Evolutionary conservation across 2,113 vertebrate species (phyloP).

Genomic region (Piliocolobus tephrosceles): DNA sequence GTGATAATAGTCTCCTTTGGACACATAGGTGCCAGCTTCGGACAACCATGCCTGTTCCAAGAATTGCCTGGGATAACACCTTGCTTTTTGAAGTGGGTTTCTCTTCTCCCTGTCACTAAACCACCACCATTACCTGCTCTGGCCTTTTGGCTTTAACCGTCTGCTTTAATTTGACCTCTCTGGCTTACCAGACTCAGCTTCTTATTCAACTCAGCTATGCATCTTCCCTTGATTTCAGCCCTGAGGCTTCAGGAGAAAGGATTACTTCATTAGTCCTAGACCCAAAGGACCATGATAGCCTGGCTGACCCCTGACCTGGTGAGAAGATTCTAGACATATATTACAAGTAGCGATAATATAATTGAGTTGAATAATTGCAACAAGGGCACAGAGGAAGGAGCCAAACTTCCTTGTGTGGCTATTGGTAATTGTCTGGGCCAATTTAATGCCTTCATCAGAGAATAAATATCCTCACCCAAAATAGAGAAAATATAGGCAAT

Average conservation of each 20-base stretch:
- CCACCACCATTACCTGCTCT: not conserved
- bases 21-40: not conserved
- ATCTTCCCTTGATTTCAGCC: not conserved
- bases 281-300: not conserved
- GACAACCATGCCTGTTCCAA: not conserved
- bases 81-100: conserved; percentile 36
- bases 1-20: not conserved
- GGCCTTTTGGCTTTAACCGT: not conserved
- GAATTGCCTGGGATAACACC: not conserved
- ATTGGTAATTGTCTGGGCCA: not conserved
- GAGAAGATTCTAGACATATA: not conserved
- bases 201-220: not conserved
- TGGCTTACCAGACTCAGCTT: conserved; percentile 28
- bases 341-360: not conserved
- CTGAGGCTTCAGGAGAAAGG: not conserved
- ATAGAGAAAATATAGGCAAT: conserved; percentile 8
- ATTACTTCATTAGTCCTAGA: not conserved
- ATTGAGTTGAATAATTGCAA: not conserved
- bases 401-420: not conserved
- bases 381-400: not conserved
- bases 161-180: not conserved
- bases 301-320: not conserved
- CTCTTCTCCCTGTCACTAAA: not conserved
- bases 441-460: not conserved
- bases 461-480: conserved; percentile 5